phyloP scores from a whole-genome alignment of 2,797 vertebrate genomes.

The Coendou prehensilis region DNA sequence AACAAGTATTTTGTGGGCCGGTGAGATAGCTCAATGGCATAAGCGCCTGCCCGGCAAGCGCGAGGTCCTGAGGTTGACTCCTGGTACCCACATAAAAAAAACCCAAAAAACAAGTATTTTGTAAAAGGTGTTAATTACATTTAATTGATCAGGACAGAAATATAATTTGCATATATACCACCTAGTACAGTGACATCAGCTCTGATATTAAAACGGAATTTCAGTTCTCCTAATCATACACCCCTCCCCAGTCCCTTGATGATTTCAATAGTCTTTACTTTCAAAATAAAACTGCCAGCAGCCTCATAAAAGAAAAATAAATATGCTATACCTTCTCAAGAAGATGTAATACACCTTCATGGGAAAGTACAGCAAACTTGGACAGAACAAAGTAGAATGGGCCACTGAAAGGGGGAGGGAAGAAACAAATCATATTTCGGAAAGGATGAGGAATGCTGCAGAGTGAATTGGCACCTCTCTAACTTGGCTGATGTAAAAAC shows the following conservation, averaged over 20 bases:
- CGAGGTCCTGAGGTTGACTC: no score
- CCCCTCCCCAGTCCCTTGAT: not conserved
- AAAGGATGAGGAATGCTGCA: not conserved
- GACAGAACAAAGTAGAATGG: slow-evolving; percentile 32
- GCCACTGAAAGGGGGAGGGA: not conserved
- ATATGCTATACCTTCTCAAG: not conserved
- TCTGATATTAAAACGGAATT: slow-evolving; percentile 1
- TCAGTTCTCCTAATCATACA: not conserved
- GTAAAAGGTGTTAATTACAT: not conserved
- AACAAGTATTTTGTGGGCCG: not conserved
- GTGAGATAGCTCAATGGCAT: no score
- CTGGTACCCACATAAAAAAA: no score
- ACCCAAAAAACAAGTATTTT: not conserved
- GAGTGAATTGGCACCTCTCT: not conserved
- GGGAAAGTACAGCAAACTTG: not conserved
- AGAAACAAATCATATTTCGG: slow-evolving; percentile 45
- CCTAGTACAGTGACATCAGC: not conserved
- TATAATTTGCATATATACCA: slow-evolving; percentile 20
- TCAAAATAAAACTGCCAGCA: slow-evolving; percentile 63
- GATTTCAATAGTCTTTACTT: slow-evolving; percentile 15
- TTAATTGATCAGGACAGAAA: not conserved
- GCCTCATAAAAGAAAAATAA: slow-evolving; percentile 46
- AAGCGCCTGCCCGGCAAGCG: no score
- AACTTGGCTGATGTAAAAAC: not conserved
- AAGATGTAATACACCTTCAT: not conserved